Evolutionary conservation across 2,888 invertebrate genomes (phyloP).

Genomic region (Chloroclystis v-ata): DNA sequence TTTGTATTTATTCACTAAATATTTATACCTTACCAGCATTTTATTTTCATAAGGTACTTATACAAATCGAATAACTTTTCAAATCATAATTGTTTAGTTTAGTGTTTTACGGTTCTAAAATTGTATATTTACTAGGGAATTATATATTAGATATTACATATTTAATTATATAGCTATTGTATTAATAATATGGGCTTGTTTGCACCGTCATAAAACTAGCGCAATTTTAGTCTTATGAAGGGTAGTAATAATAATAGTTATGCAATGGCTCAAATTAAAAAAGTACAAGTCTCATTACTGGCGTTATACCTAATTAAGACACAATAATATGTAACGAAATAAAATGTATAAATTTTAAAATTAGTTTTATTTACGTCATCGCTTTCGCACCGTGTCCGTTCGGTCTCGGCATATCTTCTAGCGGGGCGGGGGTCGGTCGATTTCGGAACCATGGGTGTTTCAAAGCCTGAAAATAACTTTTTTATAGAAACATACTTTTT

Average conservation of each 20-base stretch:
- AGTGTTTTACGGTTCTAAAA: too few relatives aligned
- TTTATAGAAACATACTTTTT: background rate
- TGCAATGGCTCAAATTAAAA: constrained; percentile 25
- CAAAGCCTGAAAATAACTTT: constrained; percentile 82
- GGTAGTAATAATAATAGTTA: background rate
- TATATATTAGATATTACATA: too few relatives aligned
- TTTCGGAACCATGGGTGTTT: constrained; percentile 84
- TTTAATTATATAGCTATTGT: too few relatives aligned
- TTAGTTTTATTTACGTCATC: constrained; percentile 37
- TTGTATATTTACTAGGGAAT: too few relatives aligned
- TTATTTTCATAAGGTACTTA: too few relatives aligned
- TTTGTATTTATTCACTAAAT: constrained; percentile 4
- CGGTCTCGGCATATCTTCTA: constrained; percentile 84
- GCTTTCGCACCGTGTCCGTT: constrained; percentile 39
- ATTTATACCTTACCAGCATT: too few relatives aligned
- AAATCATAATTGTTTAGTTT: background rate
- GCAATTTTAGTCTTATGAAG: background rate
- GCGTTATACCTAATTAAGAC: constrained; percentile 43
- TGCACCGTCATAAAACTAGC: background rate
- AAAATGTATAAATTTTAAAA: constrained; percentile 30
- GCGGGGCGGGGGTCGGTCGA: constrained; percentile 80
- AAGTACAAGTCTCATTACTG: constrained; percentile 61
- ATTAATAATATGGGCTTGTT: constrained; percentile 1
- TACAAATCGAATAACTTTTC: background rate
- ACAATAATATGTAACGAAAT: constrained; percentile 44